A percentile compares a stretch with the other conserved stretches of the same genome.
Evolutionary conservation across 35 echinoderm and acorn worm species (phyloP).

Genomic region (Ophiothrix spiculata): DNA sequence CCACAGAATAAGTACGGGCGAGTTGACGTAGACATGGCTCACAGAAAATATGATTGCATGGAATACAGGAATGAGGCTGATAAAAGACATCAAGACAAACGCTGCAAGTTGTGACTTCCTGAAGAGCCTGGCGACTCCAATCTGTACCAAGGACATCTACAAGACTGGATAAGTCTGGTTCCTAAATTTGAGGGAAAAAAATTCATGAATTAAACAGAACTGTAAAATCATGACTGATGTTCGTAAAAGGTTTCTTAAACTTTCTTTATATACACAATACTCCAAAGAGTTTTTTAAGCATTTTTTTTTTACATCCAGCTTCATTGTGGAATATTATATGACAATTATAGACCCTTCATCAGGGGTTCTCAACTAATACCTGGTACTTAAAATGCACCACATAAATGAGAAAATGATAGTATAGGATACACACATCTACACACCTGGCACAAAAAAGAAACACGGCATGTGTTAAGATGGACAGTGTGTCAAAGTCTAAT

Average conservation of each 20-base stretch:
- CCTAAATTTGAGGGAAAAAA: no score
- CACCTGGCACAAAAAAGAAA: no score
- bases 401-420: no score
- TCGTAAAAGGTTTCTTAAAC: no score
- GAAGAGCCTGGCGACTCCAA: constrained; percentile 35
- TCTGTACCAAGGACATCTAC: constrained; percentile 28
- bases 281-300: not conserved
- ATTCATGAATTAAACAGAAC: not conserved
- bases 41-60: constrained; percentile 84
- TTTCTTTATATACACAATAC: no score
- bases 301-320: not conserved
- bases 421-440: no score
- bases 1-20: constrained; percentile 15
- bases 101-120: constrained; percentile 64
- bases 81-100: constrained; percentile 81
- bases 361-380: no score
- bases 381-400: no score
- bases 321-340: not conserved
- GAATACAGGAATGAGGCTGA: constrained; percentile 56
- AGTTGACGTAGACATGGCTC: constrained; percentile 81
- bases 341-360: not conserved
- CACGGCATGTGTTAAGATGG: no score
- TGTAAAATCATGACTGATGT: not conserved
- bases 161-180: constrained; percentile 9
- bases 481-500: no score